These are phyloP conservation scores for Tylochromis polylepis DNA, from an alignment of 2,113 vertebrate genomes.

Conservation along the genomic window DNA sequence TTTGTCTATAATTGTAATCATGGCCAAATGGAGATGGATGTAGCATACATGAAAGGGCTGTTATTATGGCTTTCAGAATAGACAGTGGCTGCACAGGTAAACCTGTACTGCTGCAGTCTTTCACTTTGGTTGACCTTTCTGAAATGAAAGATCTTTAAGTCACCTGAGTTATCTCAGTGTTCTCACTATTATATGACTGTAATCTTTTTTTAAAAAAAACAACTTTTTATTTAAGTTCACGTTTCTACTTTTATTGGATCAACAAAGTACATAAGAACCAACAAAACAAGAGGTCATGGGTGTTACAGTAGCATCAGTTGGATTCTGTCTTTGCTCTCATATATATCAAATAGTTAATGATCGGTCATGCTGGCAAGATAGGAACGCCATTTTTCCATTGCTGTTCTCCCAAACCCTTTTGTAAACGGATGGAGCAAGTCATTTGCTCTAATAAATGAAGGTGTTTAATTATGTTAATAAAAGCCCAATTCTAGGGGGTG, in stretches of 20 bases:
- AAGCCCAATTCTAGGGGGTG: too few relatives aligned
- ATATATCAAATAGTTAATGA: not conserved
- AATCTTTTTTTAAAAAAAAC: accelerated
- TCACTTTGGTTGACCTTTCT: too few relatives aligned
- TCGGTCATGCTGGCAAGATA: not conserved
- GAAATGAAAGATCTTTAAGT: too few relatives aligned
- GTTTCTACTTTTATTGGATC: not conserved
- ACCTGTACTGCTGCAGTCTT: too few relatives aligned
- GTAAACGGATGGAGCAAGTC: not conserved
- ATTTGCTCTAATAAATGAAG: not conserved
- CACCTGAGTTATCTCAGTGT: too few relatives aligned
- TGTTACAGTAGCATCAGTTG: not conserved
- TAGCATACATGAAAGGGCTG: not conserved
- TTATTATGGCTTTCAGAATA: too few relatives aligned
- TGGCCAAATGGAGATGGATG: not conserved
- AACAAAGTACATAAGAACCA: not conserved
- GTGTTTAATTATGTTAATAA: not conserved
- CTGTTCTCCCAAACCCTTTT: accelerated
- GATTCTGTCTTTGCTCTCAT: not conserved
- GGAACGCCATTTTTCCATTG: not conserved
- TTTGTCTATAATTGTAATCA: not conserved
- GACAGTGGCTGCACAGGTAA: too few relatives aligned
- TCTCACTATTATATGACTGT: too few relatives aligned
- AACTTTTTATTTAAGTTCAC: not conserved
- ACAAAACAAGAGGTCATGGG: not conserved